A percentile compares a stretch with the other conserved stretches of the same genome.
Conservation (phyloP, 2,797 vertebrate species). For the Todus mexicanus region DNA sequence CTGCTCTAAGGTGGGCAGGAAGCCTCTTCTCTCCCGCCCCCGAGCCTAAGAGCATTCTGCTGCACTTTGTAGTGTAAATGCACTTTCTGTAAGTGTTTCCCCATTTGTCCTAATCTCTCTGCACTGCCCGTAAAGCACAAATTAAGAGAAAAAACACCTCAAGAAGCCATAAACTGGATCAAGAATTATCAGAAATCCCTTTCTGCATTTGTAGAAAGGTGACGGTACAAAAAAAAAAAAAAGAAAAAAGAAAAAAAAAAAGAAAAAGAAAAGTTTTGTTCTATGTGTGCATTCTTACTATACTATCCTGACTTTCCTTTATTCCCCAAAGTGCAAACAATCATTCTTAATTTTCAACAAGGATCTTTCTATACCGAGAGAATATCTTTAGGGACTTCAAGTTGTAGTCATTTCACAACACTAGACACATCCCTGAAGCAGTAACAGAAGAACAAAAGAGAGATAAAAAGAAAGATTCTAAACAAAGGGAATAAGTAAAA, state of each 20-base stretch:
- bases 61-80: not conserved
- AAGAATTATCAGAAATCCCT: not conserved
- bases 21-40: not conserved
- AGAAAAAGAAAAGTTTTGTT: not conserved
- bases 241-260: not conserved
- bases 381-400: not conserved
- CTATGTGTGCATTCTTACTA: not conserved
- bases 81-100: not conserved
- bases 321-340: not conserved
- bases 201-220: not conserved
- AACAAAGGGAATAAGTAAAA: constrained; percentile 37
- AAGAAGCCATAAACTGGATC: not conserved
- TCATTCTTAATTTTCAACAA: constrained; percentile 36
- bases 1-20: not conserved
- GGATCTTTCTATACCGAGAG: constrained; percentile 3
- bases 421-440: not conserved
- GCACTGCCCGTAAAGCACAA: not conserved
- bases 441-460: not conserved
- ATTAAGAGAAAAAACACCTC: not conserved
- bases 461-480: not conserved
- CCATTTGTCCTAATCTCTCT: not conserved
- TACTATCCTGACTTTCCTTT: not conserved
- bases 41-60: not conserved
- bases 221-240: not conserved
- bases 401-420: not conserved